Evolutionary conservation across 2,888 invertebrate species (phyloP), one percentile per base, ranked within the genome.

Genomic region (Escarpia spicata): DNA sequence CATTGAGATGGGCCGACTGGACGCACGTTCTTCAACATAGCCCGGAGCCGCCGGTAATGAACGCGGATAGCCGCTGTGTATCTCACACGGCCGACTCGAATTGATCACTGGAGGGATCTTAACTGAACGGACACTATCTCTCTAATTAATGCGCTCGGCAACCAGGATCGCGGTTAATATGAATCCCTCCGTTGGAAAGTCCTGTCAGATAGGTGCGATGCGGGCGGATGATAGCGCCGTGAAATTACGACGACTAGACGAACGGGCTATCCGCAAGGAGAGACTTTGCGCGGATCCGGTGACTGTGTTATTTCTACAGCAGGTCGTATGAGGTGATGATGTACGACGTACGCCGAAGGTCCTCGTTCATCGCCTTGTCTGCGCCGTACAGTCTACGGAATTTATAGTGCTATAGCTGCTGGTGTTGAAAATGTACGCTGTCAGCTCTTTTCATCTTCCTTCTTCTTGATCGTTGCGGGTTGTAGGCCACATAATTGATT

Each of bases 91-190:
- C 6, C 75, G 52, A 52, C 52, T 4, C 75, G 75, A 75, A 75
- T 75, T 75, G 75, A 75, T 75, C 75, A 75, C 6, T 75, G 26
- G 75, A 75, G 75, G 19, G 75, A 75, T 75, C 75, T 75, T 75
- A 75, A 75, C 75, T n/a, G 75, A 75, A 75, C 75, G 75, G 75
- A 75, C n/a, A n/a, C 75, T 75, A 75, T 75, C 75, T 75, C 75
- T 26, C 75, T n/a, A 75, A 75, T 75, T 75, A 75, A 75, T 75
- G 75, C n/a, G 75, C 75, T 26, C n/a, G 19, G 26, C 75, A 15
- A 75, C 19, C 19, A 26, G 75, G 75, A n/a, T 75, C 75, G 26
- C 75, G 75, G 75, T 75, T 75, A 15, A 75, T 75, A 75, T 26
- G 75, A 75, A n/a, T 75, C 75, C 75, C 19, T 26, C 75, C 75